Base-by-base conservation (phyloP, 1,140 invertebrate species). In the Temnothorax nylanderi region DNA sequence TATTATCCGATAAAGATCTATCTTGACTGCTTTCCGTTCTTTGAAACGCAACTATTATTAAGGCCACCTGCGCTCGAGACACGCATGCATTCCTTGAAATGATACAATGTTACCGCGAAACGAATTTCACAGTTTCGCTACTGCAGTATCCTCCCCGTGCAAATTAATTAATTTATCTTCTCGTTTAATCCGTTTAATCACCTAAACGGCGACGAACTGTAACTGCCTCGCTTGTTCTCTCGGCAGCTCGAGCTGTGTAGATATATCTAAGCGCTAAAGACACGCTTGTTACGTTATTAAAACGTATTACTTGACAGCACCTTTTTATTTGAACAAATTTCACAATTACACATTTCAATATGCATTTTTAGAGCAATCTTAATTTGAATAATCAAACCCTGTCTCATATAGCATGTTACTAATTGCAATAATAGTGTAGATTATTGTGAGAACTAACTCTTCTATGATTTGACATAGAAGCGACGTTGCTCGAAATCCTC, bases 91-190 rank as follows among this genome's bases (percentile, higher is more conserved):
- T 78, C 60, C 41, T 78, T 64, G 58, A 78, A 78, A 78, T 11
- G 44, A 47, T 41, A 49, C 76, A 65, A 47, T 5, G 37, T 65
- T 65, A 65, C 41, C 58, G 41, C 58, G 75, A 64, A 77, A 77
- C 41, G 41, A 78, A 49, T 65, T 78, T 65, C 51, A 18, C 41
- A 47, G 18, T 41, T 32, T 26, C 72, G 18, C 41, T 47, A 37
- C 41, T 78, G 21, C 58, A 44, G 21, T 76, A 10, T 58, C 41
- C 51, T 58, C 34, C 54, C 41, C 13, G 41, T 69, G 37, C 54
- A 75, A 75, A 58, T 75, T 75, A 74, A 74, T 74, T 74, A 78
- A 78, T 65, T 78, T 65, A 78, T 37, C 44, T 65, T 65, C 60
- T 21, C 41, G 60, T 78, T 78, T 65, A 78, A 78, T 78, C 44